Conservation (phyloP, 53 echinoderm and acorn worm genomes). For the Echinometra lucunter region DNA sequence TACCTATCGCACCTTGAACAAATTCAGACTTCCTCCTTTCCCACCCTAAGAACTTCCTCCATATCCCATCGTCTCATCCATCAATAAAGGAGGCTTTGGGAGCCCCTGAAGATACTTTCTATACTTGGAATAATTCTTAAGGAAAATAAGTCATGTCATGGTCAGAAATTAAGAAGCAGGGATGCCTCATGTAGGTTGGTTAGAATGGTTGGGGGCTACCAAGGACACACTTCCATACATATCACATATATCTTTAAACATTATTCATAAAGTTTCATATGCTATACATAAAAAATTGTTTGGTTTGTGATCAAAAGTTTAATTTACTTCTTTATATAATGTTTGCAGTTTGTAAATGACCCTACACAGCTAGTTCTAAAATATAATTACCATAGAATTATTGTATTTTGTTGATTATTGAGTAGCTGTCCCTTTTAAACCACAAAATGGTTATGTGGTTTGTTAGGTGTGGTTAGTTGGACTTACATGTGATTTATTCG, state of each 20-base stretch:
- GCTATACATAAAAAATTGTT: too few species aligned
- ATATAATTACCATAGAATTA: neutral
- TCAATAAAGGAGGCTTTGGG: neutral
- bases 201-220: neutral
- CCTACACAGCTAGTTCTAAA: too few species aligned
- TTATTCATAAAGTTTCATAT: too few species aligned
- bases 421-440: neutral
- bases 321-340: too few species aligned
- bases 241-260: neutral
- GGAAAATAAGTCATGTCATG: slow-evolving; percentile 20
- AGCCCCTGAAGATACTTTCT: slow-evolving; percentile 23
- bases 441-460: slow-evolving; percentile 3
- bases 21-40: slow-evolving; percentile 47
- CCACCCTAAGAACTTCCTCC: slow-evolving; percentile 24
- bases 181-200: neutral
- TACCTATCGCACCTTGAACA: slow-evolving; percentile 37
- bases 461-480: neutral
- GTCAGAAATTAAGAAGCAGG: slow-evolving; percentile 9
- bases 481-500: too few species aligned
- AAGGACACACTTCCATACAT: neutral
- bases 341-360: too few species aligned
- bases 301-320: too few species aligned
- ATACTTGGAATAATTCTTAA: neutral
- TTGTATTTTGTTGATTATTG: neutral
- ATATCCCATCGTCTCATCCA: slow-evolving; percentile 32